Evolutionary conservation across 2,113 vertebrate species (phyloP).

Genomic region (Petrocephalus microphthalmus): DNA sequence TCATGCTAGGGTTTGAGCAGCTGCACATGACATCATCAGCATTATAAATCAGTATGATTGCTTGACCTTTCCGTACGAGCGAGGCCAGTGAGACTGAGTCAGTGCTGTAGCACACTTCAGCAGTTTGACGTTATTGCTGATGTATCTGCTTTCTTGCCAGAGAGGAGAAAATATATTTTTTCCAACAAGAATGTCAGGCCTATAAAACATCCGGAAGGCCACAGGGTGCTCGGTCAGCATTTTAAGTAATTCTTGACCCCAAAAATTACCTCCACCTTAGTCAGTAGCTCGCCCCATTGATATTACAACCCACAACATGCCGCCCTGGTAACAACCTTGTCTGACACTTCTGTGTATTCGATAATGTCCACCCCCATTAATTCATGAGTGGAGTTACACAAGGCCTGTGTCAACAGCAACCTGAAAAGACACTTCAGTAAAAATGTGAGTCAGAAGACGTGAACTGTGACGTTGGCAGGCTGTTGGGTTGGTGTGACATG

Average conservation of each 20-base stretch:
- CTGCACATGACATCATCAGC: not conserved
- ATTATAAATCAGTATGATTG: not conserved
- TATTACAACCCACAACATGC: not conserved
- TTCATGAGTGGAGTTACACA: not conserved
- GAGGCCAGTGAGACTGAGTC: not conserved
- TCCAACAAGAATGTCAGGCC: not conserved
- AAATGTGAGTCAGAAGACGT: not conserved
- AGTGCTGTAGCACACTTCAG: not conserved
- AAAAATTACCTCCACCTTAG: not conserved
- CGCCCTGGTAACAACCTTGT: not conserved
- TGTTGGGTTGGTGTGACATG: not conserved
- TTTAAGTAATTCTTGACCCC: not conserved
- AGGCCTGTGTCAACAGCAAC: not conserved
- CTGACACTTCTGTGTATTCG: not conserved
- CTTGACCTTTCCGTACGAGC: not conserved
- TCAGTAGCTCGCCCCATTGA: not conserved
- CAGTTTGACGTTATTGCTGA: not conserved
- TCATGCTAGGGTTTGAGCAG: not conserved
- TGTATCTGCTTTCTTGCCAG: not conserved
- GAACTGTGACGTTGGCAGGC: not conserved
- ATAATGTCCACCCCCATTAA: not conserved
- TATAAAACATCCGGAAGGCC: not conserved
- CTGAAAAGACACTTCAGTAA: slow-evolving; percentile 3
- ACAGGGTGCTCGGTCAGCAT: not conserved
- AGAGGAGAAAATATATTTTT: not conserved